Evolutionary conservation across 2,797 vertebrate genomes (phyloP), one percentile per base, ranked within the genome.

Genomic region (Argentina silus): DNA sequence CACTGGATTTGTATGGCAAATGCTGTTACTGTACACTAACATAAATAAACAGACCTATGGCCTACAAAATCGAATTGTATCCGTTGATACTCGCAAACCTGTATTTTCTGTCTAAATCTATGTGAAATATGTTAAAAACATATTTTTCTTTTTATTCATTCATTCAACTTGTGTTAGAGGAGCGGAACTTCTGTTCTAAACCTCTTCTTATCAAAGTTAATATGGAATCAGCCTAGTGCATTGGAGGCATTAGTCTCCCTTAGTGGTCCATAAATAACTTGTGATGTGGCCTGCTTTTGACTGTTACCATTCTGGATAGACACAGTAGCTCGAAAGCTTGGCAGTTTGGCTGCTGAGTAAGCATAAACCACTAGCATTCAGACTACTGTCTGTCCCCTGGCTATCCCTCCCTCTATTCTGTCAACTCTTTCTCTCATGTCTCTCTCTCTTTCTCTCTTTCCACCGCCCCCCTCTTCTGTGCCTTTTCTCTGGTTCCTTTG

Each of bases 401-500:
- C 57, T 53, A 15, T 72, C 43, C 45, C 57, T 72, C 57, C 60
- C 68, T 76, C 67, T 76, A 27, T 77, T 66, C 71, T 45, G 72
- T 74, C 72, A 73, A 78, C 68, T 67, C 70, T 19, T 68, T 76
- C 70, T 51, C n/a, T 0, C 65, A 66, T 67, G 69, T 1, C 59
- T 14, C 77, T 19, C 27, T 71, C 60, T 78, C 57, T 53, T 42
- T 55, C 36, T 48, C 15, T 55, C 23, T 36, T 12, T 69, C 60
- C 76, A 59, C 9, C 50, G 48, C 44, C 19, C 14, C 69, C 11
- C 55, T 7, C 64, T 53, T 69, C 15, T 72, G 15, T 71, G 27
- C 11, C 23, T 76, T 50, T 44, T 19, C 51, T 57, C 27, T 75
- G 17, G 81, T 84, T 70, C 78, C 83, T 90, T 92, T 92, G 90